A percentile compares a stretch with the other conserved stretches of the same genome.
Conservation (phyloP, 2,888 invertebrate species). For the Lithophane leautieri region DNA sequence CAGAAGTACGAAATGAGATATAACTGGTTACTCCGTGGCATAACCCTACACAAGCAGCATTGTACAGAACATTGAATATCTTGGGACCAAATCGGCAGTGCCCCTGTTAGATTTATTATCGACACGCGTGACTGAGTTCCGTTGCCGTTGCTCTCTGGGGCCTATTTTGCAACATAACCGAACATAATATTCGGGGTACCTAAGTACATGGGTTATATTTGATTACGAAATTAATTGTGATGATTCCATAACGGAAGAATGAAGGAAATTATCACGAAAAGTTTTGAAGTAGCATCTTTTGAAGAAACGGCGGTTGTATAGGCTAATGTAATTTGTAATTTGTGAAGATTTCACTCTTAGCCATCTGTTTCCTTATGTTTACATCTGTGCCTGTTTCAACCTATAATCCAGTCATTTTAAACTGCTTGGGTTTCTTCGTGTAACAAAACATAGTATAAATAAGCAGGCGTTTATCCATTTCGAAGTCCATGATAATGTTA, state of each 20-base stretch:
- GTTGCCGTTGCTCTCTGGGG: slow-evolving; percentile 68
- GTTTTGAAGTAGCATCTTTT: neutral
- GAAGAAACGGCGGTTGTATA: no score
- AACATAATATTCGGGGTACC: slow-evolving; percentile 65
- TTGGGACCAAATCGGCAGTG: slow-evolving; percentile 73
- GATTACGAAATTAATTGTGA: slow-evolving; percentile 32
- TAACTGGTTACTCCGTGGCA: slow-evolving; percentile 19
- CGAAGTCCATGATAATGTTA: neutral
- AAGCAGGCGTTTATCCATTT: neutral
- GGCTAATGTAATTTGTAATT: neutral
- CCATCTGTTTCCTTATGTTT: neutral
- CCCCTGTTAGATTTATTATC: slow-evolving; percentile 76
- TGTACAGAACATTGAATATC: slow-evolving; percentile 73
- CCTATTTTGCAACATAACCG: slow-evolving; percentile 66
- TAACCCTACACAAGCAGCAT: slow-evolving; percentile 36
- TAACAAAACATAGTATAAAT: slow-evolving; percentile 7
- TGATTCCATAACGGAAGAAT: neutral
- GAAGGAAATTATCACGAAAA: neutral
- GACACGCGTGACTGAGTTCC: slow-evolving; percentile 73
- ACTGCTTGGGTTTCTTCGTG: neutral
- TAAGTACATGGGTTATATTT: slow-evolving; percentile 51
- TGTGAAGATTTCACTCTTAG: neutral
- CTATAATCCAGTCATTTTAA: neutral
- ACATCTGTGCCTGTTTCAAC: neutral
- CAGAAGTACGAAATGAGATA: neutral